phyloP scores from a whole-genome alignment of 2,113 vertebrate species.

The Menidia beryllina region DNA sequence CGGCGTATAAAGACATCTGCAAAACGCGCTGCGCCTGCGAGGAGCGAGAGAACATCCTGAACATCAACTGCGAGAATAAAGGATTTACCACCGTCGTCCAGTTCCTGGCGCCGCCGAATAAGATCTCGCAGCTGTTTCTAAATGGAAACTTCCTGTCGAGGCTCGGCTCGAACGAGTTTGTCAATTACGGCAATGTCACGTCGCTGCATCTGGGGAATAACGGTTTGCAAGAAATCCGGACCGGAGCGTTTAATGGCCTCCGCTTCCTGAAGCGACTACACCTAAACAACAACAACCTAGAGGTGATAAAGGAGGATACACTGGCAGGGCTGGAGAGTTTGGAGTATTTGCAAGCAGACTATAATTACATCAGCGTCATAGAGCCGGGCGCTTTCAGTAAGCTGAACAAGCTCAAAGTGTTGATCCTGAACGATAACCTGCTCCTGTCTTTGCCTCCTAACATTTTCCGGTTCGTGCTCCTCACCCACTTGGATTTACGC shows the following conservation, averaged over 20 bases:
- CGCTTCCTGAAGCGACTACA: constrained; percentile 93
- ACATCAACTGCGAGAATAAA: constrained; percentile 98
- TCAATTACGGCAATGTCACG: constrained; percentile 94
- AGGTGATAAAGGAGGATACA: constrained; percentile 93
- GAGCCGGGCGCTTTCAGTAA: constrained; percentile 95
- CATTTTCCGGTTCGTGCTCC: constrained; percentile 96
- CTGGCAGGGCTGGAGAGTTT: constrained; percentile 94
- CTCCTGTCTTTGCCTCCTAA: constrained; percentile 93
- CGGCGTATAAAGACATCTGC: constrained; percentile 93
- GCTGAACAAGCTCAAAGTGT: constrained; percentile 96
- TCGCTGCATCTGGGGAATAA: constrained; percentile 97
- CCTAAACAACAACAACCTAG: constrained; percentile 97
- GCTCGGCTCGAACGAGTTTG: constrained; percentile 92
- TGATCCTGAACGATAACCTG: constrained; percentile 99
- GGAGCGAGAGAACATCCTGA: constrained; percentile 94
- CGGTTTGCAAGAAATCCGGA: constrained; percentile 94
- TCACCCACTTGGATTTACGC: constrained; percentile 97
- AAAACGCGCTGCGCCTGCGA: constrained; percentile 94
- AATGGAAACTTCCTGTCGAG: constrained; percentile 94
- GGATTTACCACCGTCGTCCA: constrained; percentile 93
- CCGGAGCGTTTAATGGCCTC: constrained; percentile 91
- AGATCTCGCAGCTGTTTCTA: constrained; percentile 96
- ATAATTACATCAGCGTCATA: constrained; percentile 97
- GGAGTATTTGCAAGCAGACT: constrained; percentile 98
- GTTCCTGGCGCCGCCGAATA: constrained; percentile 92